Base-by-base conservation (phyloP, 2,113 vertebrate genomes). In the Nycticebus coucang region DNA sequence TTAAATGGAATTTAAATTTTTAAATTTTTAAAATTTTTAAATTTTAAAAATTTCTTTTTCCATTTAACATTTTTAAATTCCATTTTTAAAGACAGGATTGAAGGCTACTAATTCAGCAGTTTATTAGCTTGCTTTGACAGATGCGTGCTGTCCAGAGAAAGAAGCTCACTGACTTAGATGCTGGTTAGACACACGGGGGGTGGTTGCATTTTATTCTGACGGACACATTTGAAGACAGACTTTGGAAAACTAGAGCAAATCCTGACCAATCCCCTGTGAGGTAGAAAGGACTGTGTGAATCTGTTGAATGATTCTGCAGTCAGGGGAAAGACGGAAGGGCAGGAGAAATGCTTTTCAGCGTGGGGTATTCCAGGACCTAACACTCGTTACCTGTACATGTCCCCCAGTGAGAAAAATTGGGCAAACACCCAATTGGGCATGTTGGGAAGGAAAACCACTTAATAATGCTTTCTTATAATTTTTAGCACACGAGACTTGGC, bases 101-200 rank as follows among this genome's bases (percentile, higher is more conserved):
- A 17, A 1, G 50, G 33, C 24, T 26, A 4, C 55, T 41, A 1
- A 0, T 74, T 37, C 62, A 26, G 74, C 37, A 3, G 4, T n/a
- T 45, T 7, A 0, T 72, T 60, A 53, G 26, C 8, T 93, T 41
- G 10, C 13, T 35, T 18, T 55, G 12, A n/a, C 8, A 53, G 57
- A 41, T 1, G 13, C 19, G 7, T 7, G 14, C 37, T 6, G 21
- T 14, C 37, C 26, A 33, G 41, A 24, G 68, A 24, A 17, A 62
- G 15, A 12, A 75, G 33, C 30, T 50, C 5, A 79, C 22, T 26
- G 24, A n/a, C 37, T n/a, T 12, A 17, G 55, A 28, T 59, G 5
- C 2, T 12, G 24, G 5, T 2, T 12, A 19, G 13, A 35, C 1
- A 2, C 9, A 35, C 4, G 30, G 0, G 5, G 28, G 50, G 15